phyloP scores from a whole-genome alignment of 2,888 invertebrate species.

The Microctonus brassicae region DNA sequence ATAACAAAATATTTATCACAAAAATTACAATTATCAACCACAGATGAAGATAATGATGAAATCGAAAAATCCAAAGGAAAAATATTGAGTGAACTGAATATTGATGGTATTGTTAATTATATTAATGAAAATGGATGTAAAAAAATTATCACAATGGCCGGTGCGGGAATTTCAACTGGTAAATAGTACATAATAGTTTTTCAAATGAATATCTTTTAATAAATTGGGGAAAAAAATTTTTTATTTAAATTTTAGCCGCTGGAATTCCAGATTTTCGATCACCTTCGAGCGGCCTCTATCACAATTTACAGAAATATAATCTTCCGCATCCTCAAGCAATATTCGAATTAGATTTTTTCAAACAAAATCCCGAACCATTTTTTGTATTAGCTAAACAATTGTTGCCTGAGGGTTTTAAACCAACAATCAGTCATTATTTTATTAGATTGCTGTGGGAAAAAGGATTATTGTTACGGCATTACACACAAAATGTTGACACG shows the following conservation, averaged over 20 bases:
- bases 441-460: conserved; percentile 87
- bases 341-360: conserved; percentile 91
- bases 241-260: conserved; percentile 76
- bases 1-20: conserved; percentile 77
- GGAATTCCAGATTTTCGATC: conserved; percentile 98
- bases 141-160: conserved; percentile 93
- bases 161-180: conserved; percentile 98
- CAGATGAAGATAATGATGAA: conserved; percentile 50
- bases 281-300: conserved; percentile 91
- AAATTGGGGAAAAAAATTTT: too few species aligned
- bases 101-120: conserved; percentile 85
- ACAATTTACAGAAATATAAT: conserved; percentile 91
- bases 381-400: conserved; percentile 91
- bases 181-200: conserved; percentile 64
- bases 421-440: conserved; percentile 93
- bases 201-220: too few species aligned
- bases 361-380: conserved; percentile 91
- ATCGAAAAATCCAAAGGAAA: conserved; percentile 55
- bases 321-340: conserved; percentile 93
- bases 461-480: conserved; percentile 81
- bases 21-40: conserved; percentile 74
- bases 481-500: conserved; percentile 95
- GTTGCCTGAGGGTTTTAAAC: conserved; percentile 88
- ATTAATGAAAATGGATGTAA: conserved; percentile 83
- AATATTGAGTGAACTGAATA: conserved; percentile 78